These are phyloP conservation scores for Ifrita kowaldi DNA, from an alignment of 2,113 vertebrate genomes.

Conservation along the genomic window DNA sequence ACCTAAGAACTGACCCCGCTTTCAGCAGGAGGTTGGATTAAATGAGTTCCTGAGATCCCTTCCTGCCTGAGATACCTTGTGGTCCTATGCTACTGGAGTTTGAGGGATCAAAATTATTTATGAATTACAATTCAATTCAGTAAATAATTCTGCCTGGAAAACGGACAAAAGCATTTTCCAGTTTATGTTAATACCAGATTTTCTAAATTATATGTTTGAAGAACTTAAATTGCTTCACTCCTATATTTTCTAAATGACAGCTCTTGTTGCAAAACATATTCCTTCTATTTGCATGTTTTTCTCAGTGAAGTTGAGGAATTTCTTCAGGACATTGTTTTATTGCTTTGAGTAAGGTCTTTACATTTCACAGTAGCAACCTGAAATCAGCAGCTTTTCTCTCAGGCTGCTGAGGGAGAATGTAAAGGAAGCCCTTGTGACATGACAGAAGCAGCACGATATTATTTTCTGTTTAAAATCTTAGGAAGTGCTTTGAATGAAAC, in stretches of 20 bases:
- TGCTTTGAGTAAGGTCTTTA: neutral
- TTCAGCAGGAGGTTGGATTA: neutral
- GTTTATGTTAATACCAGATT: neutral
- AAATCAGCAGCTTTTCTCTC: neutral
- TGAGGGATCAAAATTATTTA: neutral
- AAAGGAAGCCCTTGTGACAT: neutral
- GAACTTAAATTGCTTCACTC: neutral
- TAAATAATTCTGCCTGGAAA: neutral
- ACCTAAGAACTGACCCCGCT: neutral
- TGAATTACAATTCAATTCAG: neutral
- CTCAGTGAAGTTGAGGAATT: neutral
- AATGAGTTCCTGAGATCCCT: neutral
- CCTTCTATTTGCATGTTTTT: neutral
- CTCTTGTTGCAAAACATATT: neutral
- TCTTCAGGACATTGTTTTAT: neutral
- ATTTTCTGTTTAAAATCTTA: neutral
- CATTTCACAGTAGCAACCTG: neutral
- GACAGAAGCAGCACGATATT: neutral
- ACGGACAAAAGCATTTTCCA: neutral
- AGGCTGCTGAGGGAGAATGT: neutral
- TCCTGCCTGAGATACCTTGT: neutral
- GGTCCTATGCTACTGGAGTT: neutral
- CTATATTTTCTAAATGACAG: neutral
- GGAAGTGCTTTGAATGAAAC: neutral
- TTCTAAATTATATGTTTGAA: neutral